phyloP scores from a whole-genome alignment of 2,797 vertebrate genomes.

The Apogon talboti region DNA sequence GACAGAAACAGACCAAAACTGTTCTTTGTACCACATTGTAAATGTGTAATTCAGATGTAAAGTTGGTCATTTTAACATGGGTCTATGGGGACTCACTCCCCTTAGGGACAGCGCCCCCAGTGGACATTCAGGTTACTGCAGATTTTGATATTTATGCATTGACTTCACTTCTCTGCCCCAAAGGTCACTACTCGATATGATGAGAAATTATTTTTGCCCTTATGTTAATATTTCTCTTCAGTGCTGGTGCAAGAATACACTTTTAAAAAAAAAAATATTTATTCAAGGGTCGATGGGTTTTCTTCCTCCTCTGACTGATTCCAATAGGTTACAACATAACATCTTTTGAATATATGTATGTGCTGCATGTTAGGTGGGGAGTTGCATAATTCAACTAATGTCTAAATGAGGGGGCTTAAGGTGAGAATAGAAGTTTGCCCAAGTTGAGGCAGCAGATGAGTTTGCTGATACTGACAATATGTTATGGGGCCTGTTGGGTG shows the following conservation, averaged over 20 bases:
- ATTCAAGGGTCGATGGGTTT: background rate
- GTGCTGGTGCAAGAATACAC: too few relatives aligned
- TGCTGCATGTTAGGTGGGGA: background rate
- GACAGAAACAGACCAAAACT: background rate
- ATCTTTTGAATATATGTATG: background rate
- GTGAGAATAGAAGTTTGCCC: conserved; percentile 44
- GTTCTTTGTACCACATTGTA: background rate
- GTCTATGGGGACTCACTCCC: too few relatives aligned
- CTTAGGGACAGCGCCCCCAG: too few relatives aligned
- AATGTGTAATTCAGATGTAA: too few relatives aligned
- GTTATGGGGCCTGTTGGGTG: conserved; percentile 37
- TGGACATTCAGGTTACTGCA: too few relatives aligned
- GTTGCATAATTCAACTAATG: conserved; percentile 43
- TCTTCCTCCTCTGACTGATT: background rate
- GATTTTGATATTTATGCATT: too few relatives aligned
- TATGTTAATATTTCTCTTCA: too few relatives aligned
- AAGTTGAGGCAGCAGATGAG: conserved; percentile 45
- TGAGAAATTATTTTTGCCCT: too few relatives aligned
- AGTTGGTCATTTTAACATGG: too few relatives aligned
- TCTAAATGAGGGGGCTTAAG: conserved; percentile 35
- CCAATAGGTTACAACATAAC: conserved; percentile 13
- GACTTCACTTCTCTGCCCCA: too few relatives aligned
- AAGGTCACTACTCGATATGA: too few relatives aligned
- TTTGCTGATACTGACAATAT: conserved; percentile 53
- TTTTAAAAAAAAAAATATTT: too few relatives aligned